Conservation (phyloP, 2,888 invertebrate species). For the Halictus ligatus region DNA sequence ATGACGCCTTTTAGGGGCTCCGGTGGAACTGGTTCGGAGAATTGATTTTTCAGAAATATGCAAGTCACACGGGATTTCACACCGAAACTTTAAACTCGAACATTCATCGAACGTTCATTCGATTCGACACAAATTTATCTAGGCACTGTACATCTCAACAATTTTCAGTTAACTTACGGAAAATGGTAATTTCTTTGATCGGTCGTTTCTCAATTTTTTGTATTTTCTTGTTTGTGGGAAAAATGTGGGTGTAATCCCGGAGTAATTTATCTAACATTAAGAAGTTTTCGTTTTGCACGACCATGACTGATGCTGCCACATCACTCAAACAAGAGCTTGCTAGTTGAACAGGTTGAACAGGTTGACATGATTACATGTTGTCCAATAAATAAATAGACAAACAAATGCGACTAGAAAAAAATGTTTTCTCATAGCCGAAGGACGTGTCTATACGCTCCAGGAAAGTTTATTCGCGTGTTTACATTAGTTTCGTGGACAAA, state of each 20-base stretch:
- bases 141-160: too few relatives aligned
- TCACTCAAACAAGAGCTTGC: background rate
- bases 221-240: background rate
- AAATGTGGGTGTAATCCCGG: background rate
- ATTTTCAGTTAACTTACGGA: too few relatives aligned
- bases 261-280: background rate
- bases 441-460: background rate
- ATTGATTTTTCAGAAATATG: background rate
- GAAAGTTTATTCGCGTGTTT: background rate
- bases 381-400: background rate
- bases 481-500: too few relatives aligned
- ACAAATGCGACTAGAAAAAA: background rate
- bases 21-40: background rate
- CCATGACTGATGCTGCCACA: background rate
- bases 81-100: too few relatives aligned
- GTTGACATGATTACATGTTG: background rate
- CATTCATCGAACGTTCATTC: too few relatives aligned
- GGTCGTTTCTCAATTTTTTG: background rate
- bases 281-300: background rate
- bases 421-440: background rate
- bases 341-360: conserved; percentile 1
- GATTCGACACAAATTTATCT: too few relatives aligned
- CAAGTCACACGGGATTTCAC: too few relatives aligned
- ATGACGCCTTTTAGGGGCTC: background rate
- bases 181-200: too few relatives aligned